Conservation (phyloP, 2,113 vertebrate genomes). For the Saimiri boliviensis region DNA sequence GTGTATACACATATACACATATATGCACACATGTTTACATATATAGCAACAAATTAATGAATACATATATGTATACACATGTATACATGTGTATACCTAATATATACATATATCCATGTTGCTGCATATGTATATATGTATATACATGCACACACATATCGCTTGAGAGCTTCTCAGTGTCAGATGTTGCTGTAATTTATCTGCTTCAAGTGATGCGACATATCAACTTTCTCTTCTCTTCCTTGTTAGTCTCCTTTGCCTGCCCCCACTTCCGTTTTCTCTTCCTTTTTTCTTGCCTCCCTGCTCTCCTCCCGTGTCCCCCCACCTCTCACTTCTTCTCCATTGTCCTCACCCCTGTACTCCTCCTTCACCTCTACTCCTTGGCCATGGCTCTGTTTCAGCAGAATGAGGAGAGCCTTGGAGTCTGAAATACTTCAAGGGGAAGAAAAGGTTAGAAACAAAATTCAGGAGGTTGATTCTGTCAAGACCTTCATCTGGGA, state of each 20-base stretch:
- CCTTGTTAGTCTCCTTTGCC: neutral
- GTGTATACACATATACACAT: too few species aligned
- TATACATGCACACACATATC: neutral
- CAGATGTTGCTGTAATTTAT: slow-evolving; percentile 9
- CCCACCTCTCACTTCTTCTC: neutral
- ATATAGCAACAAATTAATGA: neutral
- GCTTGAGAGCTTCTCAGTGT: neutral
- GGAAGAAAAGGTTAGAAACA: slow-evolving; percentile 73
- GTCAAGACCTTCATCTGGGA: slow-evolving; percentile 63
- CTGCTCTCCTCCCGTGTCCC: neutral
- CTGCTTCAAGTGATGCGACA: neutral
- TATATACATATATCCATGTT: too few species aligned
- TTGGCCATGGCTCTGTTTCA: neutral
- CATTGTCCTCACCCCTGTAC: too few species aligned
- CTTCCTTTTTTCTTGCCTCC: rapidly evolving
- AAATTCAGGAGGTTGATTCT: slow-evolving; percentile 75
- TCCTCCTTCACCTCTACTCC: neutral
- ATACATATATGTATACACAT: too few species aligned
- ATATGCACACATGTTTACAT: neutral
- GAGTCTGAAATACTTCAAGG: slow-evolving; percentile 63
- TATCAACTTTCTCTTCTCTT: neutral
- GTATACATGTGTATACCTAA: too few species aligned
- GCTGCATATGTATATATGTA: too few species aligned
- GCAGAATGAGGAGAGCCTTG: neutral
- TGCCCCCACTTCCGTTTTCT: neutral